Conservation (phyloP, 2,888 invertebrate genomes). For the Silvanus unidentatus region DNA sequence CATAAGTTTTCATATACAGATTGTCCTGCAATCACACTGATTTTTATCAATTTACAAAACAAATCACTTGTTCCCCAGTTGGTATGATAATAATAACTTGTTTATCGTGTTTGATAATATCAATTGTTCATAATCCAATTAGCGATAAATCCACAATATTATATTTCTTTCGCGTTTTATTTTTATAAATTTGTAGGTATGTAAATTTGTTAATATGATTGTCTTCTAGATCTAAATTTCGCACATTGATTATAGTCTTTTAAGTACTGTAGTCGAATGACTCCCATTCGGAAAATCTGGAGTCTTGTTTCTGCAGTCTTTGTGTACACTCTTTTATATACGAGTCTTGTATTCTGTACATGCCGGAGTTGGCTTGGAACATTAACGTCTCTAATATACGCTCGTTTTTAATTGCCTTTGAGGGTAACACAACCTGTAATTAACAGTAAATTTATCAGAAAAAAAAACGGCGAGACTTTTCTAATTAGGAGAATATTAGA, state of each 20-base stretch:
- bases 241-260: slow-evolving; percentile 11
- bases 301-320: slow-evolving; percentile 82
- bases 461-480: not conserved
- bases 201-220: slow-evolving; percentile 26
- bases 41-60: slow-evolving; percentile 22
- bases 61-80: slow-evolving; percentile 36
- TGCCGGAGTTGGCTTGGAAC: slow-evolving; percentile 89
- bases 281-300: slow-evolving; percentile 75
- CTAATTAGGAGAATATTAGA: not conserved
- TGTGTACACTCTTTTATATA: slow-evolving; percentile 83
- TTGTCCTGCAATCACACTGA: slow-evolving; percentile 36
- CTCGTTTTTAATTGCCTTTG: slow-evolving; percentile 89
- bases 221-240: slow-evolving; percentile 28
- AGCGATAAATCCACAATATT: slow-evolving; percentile 1
- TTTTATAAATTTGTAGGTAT: slow-evolving; percentile 13
- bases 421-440: slow-evolving; percentile 74
- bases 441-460: not conserved
- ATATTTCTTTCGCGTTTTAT: not conserved
- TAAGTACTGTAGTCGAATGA: slow-evolving; percentile 63
- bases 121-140: not conserved
- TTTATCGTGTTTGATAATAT: slow-evolving; percentile 1
- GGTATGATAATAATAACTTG: slow-evolving; percentile 17
- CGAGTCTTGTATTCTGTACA: slow-evolving; percentile 85
- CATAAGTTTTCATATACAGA: slow-evolving; percentile 27
- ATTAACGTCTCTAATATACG: slow-evolving; percentile 85